phyloP scores from a whole-genome alignment of 2,888 invertebrate species.

The Amphipyra tragopoginis region DNA sequence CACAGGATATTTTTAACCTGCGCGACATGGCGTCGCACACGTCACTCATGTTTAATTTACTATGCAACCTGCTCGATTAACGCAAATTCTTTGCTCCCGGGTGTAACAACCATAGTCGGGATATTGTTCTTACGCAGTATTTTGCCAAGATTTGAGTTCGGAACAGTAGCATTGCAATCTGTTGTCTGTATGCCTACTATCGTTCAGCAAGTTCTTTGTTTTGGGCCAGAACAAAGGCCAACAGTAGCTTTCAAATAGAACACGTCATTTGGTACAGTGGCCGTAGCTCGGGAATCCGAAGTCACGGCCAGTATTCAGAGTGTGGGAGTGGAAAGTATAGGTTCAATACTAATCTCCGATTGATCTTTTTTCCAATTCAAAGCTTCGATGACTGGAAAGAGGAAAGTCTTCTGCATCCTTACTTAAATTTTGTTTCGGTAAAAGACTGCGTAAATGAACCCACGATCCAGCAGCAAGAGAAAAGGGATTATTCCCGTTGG shows the following conservation, averaged over 20 bases:
- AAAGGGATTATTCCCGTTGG: too few relatives aligned
- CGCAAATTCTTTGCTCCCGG: slow-evolving; percentile 10
- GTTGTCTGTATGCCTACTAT: not conserved
- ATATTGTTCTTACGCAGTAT: not conserved
- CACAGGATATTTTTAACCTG: slow-evolving; percentile 63
- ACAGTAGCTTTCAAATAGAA: slow-evolving; percentile 4
- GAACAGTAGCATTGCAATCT: not conserved
- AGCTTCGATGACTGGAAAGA: not conserved
- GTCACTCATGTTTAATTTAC: slow-evolving; percentile 58
- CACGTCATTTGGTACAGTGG: slow-evolving; percentile 20
- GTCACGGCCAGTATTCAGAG: slow-evolving; percentile 35
- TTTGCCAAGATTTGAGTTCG: not conserved
- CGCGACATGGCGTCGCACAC: slow-evolving; percentile 55
- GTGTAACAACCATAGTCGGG: slow-evolving; percentile 2
- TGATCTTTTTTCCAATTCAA: slow-evolving; percentile 7
- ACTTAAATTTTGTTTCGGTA: too few relatives aligned
- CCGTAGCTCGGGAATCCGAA: slow-evolving; percentile 28
- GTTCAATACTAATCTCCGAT: slow-evolving; percentile 16
- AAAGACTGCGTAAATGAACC: too few relatives aligned
- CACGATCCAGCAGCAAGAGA: not conserved
- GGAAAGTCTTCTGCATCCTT: not conserved
- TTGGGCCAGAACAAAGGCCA: slow-evolving; percentile 3
- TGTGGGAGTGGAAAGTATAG: slow-evolving; percentile 24
- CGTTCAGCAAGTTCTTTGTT: not conserved
- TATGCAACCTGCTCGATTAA: slow-evolving; percentile 35